phyloP scores from a whole-genome alignment of 2,888 invertebrate genomes.

The Colletes collaris region DNA sequence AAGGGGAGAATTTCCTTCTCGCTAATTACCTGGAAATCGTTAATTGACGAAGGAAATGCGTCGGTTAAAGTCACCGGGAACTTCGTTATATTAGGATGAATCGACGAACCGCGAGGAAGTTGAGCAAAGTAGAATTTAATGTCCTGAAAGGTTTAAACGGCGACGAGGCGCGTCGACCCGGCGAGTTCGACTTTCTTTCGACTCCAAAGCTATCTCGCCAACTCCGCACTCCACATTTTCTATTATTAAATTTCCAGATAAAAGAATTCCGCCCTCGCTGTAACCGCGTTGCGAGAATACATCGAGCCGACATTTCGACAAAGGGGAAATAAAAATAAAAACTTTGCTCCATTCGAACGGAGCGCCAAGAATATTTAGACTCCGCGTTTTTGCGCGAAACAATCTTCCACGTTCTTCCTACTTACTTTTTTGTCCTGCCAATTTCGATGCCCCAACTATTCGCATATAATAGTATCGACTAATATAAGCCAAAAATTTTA shows the following conservation, averaged over 20 bases:
- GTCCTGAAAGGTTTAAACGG: constrained; percentile 49
- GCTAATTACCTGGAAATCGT: constrained; percentile 48
- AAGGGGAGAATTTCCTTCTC: not conserved
- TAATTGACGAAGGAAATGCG: constrained; percentile 26
- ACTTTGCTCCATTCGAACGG: not conserved
- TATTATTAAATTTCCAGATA: constrained; percentile 41
- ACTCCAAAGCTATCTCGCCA: constrained; percentile 8
- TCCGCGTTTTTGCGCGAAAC: too few species aligned
- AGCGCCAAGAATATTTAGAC: not conserved
- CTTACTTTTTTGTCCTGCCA: too few species aligned
- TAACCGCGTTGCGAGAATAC: constrained; percentile 4
- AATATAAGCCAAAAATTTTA: too few species aligned
- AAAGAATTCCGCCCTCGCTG: constrained; percentile 15
- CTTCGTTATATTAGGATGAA: constrained; percentile 39
- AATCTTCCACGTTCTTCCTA: too few species aligned
- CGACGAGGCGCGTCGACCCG: constrained; percentile 10
- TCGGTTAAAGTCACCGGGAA: constrained; percentile 32
- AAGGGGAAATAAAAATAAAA: constrained; percentile 18
- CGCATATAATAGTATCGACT: too few species aligned
- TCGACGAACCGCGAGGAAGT: constrained; percentile 40
- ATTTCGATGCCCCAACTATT: too few species aligned
- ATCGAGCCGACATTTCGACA: constrained; percentile 1
- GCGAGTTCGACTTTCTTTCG: constrained; percentile 27
- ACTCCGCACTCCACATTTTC: constrained; percentile 25
- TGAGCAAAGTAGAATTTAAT: constrained; percentile 53